Base-by-base conservation (phyloP, 53 echinoderm and acorn worm genomes). In the Henricia sp. region DNA sequence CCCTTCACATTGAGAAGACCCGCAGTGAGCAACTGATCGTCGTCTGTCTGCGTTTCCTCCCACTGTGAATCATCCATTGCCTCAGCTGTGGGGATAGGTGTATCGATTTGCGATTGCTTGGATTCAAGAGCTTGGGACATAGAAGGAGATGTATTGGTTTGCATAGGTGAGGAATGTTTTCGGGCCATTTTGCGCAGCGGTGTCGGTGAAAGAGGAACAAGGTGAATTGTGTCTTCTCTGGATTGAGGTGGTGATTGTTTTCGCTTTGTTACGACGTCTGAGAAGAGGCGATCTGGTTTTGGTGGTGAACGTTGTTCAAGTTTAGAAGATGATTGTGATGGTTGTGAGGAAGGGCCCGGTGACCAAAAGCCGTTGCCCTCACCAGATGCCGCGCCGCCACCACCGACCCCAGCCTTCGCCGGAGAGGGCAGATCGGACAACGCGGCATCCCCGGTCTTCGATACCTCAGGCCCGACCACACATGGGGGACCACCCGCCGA, bases 31-130 rank as follows among this genome's bases (percentile, higher is more conserved):
- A 52, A 14, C 3, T 2, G 16, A 14, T 52, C 52, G 3, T 52
- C 52, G 52, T 27, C 27, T 11, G 66, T 36, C 37, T 66, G 66
- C 37, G 37, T 27, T 36, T 66, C 37, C 14, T 66, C 66, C 66
- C 66, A 66, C 36, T 6, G 36, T 4, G 37, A 37, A 36, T 17
- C 37, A 37, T 36, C 37, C 37, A 21, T 36, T 66, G 37, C 19
- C 37, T 34, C 66, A 37, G 19, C 37, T 4, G 37, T 8, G 19
- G 66, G 37, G 36, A 38, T 38, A 17, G 66, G 35, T 1, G 66
- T 26, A 30, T 5, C 14, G 37, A 38, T 36, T 36, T 59, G 26
- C 5, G 29, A 30, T 27, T 27, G 25, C 10, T 4, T 17, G 59
- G 30, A 17, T 37, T 66, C 66, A 3, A 66, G 37, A 38, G 66